Evolutionary conservation across 1,140 invertebrate species (phyloP).

Genomic region (Drosophila ironensis): DNA sequence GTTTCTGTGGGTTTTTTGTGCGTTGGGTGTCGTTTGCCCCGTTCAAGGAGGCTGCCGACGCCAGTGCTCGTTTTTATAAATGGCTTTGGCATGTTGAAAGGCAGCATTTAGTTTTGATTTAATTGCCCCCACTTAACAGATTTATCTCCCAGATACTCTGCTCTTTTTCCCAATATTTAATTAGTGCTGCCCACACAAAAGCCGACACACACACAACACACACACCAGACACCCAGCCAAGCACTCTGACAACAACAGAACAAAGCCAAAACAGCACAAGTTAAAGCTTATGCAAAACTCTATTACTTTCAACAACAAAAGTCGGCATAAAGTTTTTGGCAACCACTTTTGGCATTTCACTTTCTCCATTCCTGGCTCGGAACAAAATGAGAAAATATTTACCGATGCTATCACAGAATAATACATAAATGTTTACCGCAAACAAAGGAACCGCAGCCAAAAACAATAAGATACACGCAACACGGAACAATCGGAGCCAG

Average conservation of each 20-base stretch:
- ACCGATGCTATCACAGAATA: conserved; percentile 56
- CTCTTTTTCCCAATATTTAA: conserved; percentile 30
- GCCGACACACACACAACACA: background rate
- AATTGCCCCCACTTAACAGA: conserved; percentile 72
- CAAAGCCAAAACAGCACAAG: conserved; percentile 17
- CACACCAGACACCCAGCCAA: too few relatives aligned
- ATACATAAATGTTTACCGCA: conserved; percentile 57
- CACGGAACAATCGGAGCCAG: conserved; percentile 46
- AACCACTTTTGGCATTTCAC: conserved; percentile 44
- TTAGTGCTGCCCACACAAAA: conserved; percentile 46
- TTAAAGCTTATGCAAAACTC: conserved; percentile 13
- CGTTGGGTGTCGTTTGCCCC: background rate
- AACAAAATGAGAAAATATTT: conserved; percentile 57
- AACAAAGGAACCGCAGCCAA: conserved; percentile 46
- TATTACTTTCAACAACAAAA: conserved; percentile 33
- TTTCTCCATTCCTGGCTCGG: background rate
- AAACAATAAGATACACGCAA: conserved; percentile 23
- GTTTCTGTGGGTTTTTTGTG: conserved; percentile 7
- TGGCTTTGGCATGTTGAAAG: conserved; percentile 61
- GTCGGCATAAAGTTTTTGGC: conserved; percentile 42
- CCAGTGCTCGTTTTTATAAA: conserved; percentile 48
- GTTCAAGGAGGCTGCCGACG: background rate
- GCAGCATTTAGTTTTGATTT: conserved; percentile 74
- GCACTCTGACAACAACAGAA: background rate
- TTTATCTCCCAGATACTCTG: conserved; percentile 62